These are phyloP conservation scores for Enoplosus armatus DNA, from an alignment of 2,797 vertebrate species.

Conservation along the genomic window DNA sequence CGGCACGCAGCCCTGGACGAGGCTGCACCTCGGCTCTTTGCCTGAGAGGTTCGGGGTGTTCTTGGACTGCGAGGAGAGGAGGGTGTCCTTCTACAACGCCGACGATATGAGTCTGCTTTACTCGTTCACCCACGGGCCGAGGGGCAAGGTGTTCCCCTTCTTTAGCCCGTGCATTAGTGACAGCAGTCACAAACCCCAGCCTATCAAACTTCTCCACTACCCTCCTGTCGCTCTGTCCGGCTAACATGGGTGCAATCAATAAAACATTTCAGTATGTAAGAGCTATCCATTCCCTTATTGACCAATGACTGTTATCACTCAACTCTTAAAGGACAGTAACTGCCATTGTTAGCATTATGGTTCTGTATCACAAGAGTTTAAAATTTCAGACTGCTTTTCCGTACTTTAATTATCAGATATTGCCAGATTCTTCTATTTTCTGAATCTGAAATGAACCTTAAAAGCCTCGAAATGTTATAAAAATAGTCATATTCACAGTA, in stretches of 20 bases:
- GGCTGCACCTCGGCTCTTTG: constrained; percentile 63
- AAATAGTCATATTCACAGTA: not conserved
- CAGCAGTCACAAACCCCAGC: constrained; percentile 74
- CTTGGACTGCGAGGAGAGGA: constrained; percentile 86
- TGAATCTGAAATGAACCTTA: not conserved
- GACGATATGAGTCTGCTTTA: constrained; percentile 87
- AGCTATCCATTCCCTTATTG: constrained; percentile 6
- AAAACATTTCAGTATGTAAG: constrained; percentile 7
- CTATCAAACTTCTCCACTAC: constrained; percentile 87
- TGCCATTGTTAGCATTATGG: not conserved
- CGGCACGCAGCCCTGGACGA: constrained; percentile 86
- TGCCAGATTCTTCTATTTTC: constrained; percentile 8
- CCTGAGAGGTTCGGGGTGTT: constrained; percentile 85
- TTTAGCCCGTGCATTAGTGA: constrained; percentile 91
- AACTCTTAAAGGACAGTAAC: not conserved
- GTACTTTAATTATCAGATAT: not conserved
- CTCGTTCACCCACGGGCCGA: constrained; percentile 83
- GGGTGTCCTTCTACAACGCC: constrained; percentile 87
- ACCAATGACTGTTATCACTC: constrained; percentile 34
- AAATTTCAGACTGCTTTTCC: not conserved
- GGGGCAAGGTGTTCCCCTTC: constrained; percentile 86
- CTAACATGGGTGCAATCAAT: constrained; percentile 34
- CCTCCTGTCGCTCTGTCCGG: constrained; percentile 54
- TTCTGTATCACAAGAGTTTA: not conserved
- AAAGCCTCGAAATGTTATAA: constrained; percentile 4